These are phyloP conservation scores for Sphecodes monilicornis DNA, from an alignment of 2,888 invertebrate genomes.

Conservation along the genomic window DNA sequence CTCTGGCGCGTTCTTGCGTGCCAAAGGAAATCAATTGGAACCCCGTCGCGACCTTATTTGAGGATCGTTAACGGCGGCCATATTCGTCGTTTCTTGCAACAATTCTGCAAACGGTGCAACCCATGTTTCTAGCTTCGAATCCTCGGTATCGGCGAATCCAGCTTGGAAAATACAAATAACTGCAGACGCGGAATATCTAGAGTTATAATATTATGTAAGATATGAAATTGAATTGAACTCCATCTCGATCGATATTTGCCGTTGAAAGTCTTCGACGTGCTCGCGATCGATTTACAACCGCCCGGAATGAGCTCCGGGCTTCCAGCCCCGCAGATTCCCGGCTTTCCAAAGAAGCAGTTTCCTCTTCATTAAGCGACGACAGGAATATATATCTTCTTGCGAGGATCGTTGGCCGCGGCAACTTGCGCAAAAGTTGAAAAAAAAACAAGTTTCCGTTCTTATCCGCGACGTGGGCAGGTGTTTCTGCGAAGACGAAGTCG, in stretches of 20 bases:
- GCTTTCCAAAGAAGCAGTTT: constrained; percentile 2
- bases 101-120: neutral
- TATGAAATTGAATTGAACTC: too few species aligned
- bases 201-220: too few species aligned
- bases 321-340: neutral
- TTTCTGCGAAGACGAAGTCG: constrained; percentile 6
- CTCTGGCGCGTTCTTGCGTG: neutral
- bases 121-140: neutral
- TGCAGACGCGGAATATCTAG: too few species aligned
- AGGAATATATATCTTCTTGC: neutral
- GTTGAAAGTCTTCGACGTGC: neutral
- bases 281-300: neutral
- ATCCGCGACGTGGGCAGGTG: constrained; percentile 30
- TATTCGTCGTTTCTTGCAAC: neutral
- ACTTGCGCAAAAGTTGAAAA: neutral
- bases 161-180: too few species aligned
- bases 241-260: neutral
- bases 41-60: neutral
- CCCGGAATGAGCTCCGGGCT: neutral
- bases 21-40: neutral
- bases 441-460: neutral
- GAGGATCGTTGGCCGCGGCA: neutral
- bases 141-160: neutral
- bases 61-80: neutral
- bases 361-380: neutral